phyloP scores from a whole-genome alignment of 2,888 invertebrate genomes.

The Myathropa florea region DNA sequence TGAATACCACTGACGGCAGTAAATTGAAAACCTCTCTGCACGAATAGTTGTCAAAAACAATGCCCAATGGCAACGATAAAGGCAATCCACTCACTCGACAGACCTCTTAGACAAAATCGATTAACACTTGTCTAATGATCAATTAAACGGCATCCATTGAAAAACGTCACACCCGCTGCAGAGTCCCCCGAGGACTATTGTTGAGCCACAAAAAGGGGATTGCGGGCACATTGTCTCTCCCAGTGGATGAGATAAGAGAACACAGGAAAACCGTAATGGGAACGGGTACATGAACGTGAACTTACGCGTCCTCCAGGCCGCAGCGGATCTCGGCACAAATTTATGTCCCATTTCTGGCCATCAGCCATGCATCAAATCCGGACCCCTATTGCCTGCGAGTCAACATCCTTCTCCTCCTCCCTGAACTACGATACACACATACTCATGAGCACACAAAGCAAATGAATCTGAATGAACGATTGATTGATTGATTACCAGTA shows the following conservation, averaged over 20 bases:
- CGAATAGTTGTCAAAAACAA: neutral
- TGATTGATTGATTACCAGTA: conserved; percentile 48
- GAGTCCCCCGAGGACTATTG: neutral
- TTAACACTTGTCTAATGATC: conserved; percentile 35
- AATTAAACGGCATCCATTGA: conserved; percentile 33
- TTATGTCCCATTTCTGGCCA: conserved; percentile 48
- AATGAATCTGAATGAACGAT: conserved; percentile 28
- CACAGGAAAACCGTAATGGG: conserved; percentile 48
- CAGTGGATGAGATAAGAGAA: neutral
- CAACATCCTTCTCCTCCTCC: neutral
- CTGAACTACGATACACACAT: neutral
- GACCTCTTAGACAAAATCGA: neutral
- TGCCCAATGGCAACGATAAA: neutral
- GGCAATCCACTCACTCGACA: conserved; percentile 34
- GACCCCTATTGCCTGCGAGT: neutral
- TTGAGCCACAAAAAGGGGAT: neutral
- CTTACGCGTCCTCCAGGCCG: conserved; percentile 7
- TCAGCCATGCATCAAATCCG: conserved; percentile 50
- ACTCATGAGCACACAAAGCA: conserved; percentile 1
- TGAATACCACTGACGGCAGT: too few relatives aligned
- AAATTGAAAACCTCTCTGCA: too few relatives aligned
- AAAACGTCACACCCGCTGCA: conserved; percentile 33
- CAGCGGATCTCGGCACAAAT: conserved; percentile 38
- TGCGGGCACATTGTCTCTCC: neutral
- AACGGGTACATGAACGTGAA: conserved; percentile 14